Base-by-base conservation (phyloP, 2,797 vertebrate genomes). In the Darevskia nairensis region DNA sequence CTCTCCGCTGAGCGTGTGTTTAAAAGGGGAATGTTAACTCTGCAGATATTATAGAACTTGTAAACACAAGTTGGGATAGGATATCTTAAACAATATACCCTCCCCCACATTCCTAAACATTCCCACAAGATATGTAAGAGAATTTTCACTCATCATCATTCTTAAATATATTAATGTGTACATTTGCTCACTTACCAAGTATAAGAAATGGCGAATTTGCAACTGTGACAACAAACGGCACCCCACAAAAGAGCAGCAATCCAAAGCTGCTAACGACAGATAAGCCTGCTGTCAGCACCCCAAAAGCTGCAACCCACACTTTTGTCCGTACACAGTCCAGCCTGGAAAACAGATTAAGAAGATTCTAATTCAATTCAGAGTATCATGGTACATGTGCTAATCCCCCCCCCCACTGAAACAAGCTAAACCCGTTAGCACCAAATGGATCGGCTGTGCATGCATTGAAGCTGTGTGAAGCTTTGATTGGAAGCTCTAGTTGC, bases 171-270 rank as follows among this genome's bases (percentile, higher is more conserved):
- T 55, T 25, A 69, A 69, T 35, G 9, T 25, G 39, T 79, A 13
- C 13, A 55, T 35, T 71, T 80, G 44, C 8, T 86, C 89, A 95
- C 97, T 93, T 95, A 98, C 97, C 98, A 66, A 98, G 95, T 91
- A 98, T 97, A 93, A 99, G 96, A 95, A 98, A 98, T 0, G 98
- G 98, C 82, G 98, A 97, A 3, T 97, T 98, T 86, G 97, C 97
- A 86, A 97, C 97, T 2, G 98, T 98, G 93, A 97, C 95, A 86
- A 97, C 97, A 92, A 98, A 98, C 0, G 97, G 97, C 29, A 97
- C 96, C 35, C 96, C 96, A 77, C 97, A 92, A 74, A 97, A 95
- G 85, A 98, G 89, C 93, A 98, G 55, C 13, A 55, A 55, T 55
- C 50, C 50, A 55, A 55, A 55, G 50, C 50, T 55, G 50, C 50